These are phyloP conservation scores for Lophotis ruficrista DNA, from an alignment of 2,113 vertebrate genomes.

Conservation along the genomic window DNA sequence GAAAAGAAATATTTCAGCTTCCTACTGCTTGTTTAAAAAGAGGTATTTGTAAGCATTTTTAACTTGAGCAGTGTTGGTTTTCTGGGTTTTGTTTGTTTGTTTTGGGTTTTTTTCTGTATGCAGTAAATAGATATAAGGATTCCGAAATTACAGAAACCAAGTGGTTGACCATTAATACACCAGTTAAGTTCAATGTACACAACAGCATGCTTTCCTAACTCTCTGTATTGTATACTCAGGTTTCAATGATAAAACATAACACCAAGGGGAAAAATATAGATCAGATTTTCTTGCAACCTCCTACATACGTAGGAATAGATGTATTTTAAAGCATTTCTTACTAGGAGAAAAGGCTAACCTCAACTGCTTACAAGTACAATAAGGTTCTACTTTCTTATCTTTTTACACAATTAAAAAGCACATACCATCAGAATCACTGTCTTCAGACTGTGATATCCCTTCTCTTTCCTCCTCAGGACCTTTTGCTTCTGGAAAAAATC, in stretches of 20 bases:
- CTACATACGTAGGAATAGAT: not conserved
- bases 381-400: not conserved
- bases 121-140: not conserved
- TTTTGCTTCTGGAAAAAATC: not conserved
- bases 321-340: not conserved
- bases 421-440: constrained; percentile 89
- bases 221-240: not conserved
- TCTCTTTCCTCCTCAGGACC: not conserved
- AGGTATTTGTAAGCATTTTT: not conserved
- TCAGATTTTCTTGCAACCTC: not conserved
- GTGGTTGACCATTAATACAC: not conserved
- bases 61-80: too few relatives aligned
- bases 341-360: not conserved
- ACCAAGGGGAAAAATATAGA: not conserved
- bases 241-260: not conserved
- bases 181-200: not conserved
- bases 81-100: too few relatives aligned
- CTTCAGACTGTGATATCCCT: constrained; percentile 34
- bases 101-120: not conserved
- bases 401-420: not conserved
- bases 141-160: not conserved
- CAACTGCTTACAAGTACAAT: not conserved
- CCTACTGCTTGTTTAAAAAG: not conserved
- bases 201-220: not conserved
- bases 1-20: not conserved